Evolutionary conservation across 2,113 vertebrate genomes (phyloP), one percentile per base, ranked within the genome.

Genomic region (Empidonax alnorum): DNA sequence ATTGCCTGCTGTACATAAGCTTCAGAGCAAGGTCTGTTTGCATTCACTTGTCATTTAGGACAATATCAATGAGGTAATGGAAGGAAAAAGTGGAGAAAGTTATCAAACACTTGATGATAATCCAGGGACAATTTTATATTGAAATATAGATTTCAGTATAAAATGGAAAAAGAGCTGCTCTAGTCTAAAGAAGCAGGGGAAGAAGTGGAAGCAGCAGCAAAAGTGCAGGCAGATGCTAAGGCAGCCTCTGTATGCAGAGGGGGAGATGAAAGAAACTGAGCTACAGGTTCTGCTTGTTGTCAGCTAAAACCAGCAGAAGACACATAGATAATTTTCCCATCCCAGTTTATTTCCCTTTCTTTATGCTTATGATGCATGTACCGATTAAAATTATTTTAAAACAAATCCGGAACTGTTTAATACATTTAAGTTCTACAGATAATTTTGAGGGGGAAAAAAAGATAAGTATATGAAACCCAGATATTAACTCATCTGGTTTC

Each of bases 281-380:
- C 87, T 91, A 27, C 71, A 81, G 55, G 55, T 92, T 96, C 94
- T 96, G 82, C 81, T 96, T 85, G 71, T 87, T 93, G 72, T 91
- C 63, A 85, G 72, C 47, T 84, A 33, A 92, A 94, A 73, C 37
- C 46, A 80, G 83, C 50, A 80, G 90, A 92, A 80, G 55, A 30
- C 44, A 72, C 2, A 4, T 12, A 80, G 82, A 86, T 68, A 62
- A 93, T 91, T 91, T 94, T 88, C 77, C 81, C 84, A 82, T 76
- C 37, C 8, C 20, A 6, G 30, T 90, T 91, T 89, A 82, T 96
- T 96, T 84, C 88, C 71, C 30, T 94, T 95, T 97, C 73, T 75
- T 85, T 94, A 14, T 69, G 65, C 23, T 78, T 93, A 69, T 92
- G 61, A 84, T 90, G 73, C 83, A 84, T 63, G 4, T 73, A 55